A percentile compares a stretch with the other conserved stretches of the same genome.
phyloP scores from a whole-genome alignment of 2,888 invertebrate genomes.

The Oscheius myriophilus region DNA sequence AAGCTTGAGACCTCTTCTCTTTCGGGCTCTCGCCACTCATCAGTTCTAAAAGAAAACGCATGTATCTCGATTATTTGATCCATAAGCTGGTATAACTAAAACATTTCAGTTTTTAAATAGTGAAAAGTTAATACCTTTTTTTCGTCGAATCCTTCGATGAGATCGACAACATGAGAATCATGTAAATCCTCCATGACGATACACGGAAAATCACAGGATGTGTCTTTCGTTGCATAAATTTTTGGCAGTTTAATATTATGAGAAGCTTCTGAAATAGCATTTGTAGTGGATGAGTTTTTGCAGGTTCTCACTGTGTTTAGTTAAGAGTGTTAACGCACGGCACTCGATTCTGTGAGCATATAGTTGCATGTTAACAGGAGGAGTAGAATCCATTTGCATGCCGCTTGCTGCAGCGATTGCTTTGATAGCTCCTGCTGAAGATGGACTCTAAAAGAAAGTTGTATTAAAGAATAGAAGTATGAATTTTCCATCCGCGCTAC shows the following conservation, averaged over 20 bases:
- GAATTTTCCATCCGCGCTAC: too few species aligned
- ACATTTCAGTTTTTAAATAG: not conserved
- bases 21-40: slow-evolving; percentile 37
- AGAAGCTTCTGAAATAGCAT: too few species aligned
- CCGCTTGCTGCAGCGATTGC: slow-evolving; percentile 20
- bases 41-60: slow-evolving; percentile 38
- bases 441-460: slow-evolving; percentile 12
- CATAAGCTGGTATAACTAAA: slow-evolving; percentile 46
- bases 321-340: not conserved
- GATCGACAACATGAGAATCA: slow-evolving; percentile 39
- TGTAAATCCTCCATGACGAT: slow-evolving; percentile 54
- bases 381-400: not conserved
- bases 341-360: slow-evolving; percentile 11
- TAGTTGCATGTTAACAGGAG: not conserved
- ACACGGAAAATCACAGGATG: slow-evolving; percentile 10
- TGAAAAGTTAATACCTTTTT: slow-evolving; percentile 30
- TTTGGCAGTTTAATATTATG: slow-evolving; percentile 17
- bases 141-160: slow-evolving; percentile 47
- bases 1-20: not conserved
- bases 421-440: slow-evolving; percentile 11
- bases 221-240: slow-evolving; percentile 1
- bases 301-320: too few species aligned
- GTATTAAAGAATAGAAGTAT: too few species aligned
- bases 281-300: too few species aligned
- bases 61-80: slow-evolving; percentile 50